A percentile compares a stretch with the other conserved stretches of the same genome.
These are phyloP conservation scores for Nettapus auritus DNA, from an alignment of 2,113 vertebrate genomes.

Conservation along the genomic window DNA sequence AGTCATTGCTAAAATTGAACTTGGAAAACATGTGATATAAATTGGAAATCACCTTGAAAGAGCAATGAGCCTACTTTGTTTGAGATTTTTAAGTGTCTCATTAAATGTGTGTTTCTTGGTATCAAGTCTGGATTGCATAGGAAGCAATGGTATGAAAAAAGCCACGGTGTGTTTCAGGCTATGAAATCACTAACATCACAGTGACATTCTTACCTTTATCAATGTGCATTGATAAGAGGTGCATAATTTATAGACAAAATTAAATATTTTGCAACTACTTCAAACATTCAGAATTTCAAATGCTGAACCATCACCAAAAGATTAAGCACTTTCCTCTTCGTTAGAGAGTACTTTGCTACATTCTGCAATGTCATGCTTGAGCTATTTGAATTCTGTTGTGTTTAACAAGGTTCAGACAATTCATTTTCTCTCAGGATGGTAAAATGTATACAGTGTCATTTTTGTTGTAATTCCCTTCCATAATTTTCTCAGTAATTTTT, in stretches of 20 bases:
- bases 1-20: not conserved
- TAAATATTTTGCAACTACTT: not conserved
- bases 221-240: not conserved
- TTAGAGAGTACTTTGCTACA: not conserved
- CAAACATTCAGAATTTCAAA: not conserved
- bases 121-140: not conserved
- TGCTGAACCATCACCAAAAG: not conserved
- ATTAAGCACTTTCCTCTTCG: not conserved
- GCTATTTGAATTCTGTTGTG: not conserved
- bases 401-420: conserved; percentile 8
- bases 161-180: not conserved
- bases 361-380: not conserved
- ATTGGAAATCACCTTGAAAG: not conserved
- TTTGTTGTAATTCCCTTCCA: conserved; percentile 17
- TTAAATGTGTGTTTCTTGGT: not conserved
- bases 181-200: not conserved
- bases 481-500: conserved; percentile 38
- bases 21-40: not conserved
- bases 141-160: not conserved
- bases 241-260: not conserved
- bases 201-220: not conserved
- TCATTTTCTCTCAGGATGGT: not conserved
- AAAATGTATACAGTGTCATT: not conserved
- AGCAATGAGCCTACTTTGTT: not conserved
- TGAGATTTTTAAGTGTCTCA: not conserved